A percentile compares a stretch with the other conserved stretches of the same genome.
These are phyloP conservation scores for Andrena praecox DNA, from an alignment of 2,888 invertebrate species.

Conservation along the genomic window DNA sequence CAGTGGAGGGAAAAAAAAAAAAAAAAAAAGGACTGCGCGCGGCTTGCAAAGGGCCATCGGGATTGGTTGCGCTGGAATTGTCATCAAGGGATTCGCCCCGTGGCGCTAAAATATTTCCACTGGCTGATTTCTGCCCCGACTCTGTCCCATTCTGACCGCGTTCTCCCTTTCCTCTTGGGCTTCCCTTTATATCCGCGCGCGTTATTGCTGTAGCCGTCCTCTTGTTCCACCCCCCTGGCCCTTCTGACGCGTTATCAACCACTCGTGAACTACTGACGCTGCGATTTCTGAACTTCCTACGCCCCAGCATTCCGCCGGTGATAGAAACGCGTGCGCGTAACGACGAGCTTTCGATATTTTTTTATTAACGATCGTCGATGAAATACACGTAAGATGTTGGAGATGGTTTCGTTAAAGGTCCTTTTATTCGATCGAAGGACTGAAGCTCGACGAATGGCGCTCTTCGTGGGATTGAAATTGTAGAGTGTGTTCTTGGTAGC, in stretches of 20 bases:
- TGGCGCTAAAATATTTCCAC: conserved; percentile 76
- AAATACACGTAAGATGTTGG: neutral
- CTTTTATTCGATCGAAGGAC: too few species aligned
- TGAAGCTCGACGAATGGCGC: too few species aligned
- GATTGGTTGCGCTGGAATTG: conserved; percentile 71
- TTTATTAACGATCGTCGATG: neutral
- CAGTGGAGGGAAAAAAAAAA: conserved; percentile 30
- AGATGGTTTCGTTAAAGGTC: neutral
- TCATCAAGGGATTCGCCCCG: conserved; percentile 76
- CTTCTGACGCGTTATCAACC: conserved; percentile 42
- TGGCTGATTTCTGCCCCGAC: conserved; percentile 73
- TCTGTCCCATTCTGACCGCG: conserved; percentile 45
- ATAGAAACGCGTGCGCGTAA: neutral
- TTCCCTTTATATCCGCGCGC: conserved; percentile 32
- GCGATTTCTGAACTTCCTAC: conserved; percentile 38
- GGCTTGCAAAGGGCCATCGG: conserved; percentile 47
- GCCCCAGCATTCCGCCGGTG: neutral
- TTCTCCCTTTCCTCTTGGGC: conserved; percentile 17
- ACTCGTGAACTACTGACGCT: conserved; percentile 57
- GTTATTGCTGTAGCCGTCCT: conserved; percentile 58
- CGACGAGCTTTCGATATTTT: conserved; percentile 1
- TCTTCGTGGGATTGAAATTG: too few species aligned
- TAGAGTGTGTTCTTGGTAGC: too few species aligned
- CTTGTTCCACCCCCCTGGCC: conserved; percentile 32
- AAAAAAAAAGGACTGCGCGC: conserved; percentile 25